A percentile compares a stretch with the other conserved stretches of the same genome.
Conservation (phyloP, 2,113 vertebrate genomes). For the Rhabdomys dilectus region DNA sequence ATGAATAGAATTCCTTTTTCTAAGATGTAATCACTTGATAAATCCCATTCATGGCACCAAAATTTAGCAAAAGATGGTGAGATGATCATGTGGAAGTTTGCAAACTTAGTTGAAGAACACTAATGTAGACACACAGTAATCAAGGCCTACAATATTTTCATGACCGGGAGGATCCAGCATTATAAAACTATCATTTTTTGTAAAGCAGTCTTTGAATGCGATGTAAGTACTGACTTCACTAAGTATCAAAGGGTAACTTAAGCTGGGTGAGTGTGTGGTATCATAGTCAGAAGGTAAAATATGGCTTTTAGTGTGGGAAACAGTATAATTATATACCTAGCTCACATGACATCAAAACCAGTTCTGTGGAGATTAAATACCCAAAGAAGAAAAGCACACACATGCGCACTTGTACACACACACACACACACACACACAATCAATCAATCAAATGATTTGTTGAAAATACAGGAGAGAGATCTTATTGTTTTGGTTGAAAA, state of each 20-base stretch:
- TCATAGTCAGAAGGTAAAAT: neutral
- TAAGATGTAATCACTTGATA: neutral
- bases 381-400: neutral
- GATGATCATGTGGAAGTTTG: neutral
- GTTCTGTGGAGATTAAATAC: neutral
- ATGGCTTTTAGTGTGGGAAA: neutral
- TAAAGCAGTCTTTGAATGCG: conserved; percentile 3
- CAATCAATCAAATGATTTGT: neutral
- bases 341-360: neutral
- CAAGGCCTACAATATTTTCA: neutral
- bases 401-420: too few species aligned
- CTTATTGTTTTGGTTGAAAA: neutral
- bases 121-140: neutral
- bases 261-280: neutral
- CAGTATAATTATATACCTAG: neutral
- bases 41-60: neutral
- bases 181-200: neutral
- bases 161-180: neutral
- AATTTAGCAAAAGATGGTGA: neutral
- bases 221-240: neutral
- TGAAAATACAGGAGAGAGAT: neutral
- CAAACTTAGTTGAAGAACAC: neutral
- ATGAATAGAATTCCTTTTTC: neutral
- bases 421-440: neutral
- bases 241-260: neutral